Conservation (phyloP, 2,113 vertebrate species). For the Percina caprodes region DNA sequence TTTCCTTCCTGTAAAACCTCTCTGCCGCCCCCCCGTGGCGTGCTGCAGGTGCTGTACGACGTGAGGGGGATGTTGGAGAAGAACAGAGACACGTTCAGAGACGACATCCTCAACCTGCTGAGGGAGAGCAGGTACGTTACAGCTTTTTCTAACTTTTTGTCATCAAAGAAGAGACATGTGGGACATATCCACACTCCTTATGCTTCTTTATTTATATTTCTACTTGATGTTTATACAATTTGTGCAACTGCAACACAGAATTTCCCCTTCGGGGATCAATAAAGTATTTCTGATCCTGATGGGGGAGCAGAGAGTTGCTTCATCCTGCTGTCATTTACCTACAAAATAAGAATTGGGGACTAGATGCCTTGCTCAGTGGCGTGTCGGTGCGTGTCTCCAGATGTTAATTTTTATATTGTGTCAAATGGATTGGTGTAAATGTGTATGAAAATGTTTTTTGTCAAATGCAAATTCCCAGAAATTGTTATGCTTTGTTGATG, state of each 20-base stretch:
- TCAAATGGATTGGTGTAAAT: too few relatives aligned
- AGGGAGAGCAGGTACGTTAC: slow-evolving; percentile 92
- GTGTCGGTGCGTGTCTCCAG: neutral
- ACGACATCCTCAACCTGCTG: slow-evolving; percentile 94
- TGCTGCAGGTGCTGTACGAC: slow-evolving; percentile 93
- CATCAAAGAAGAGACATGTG: neutral
- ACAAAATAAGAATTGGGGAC: neutral
- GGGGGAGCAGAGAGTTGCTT: neutral
- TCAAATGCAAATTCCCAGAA: too few relatives aligned
- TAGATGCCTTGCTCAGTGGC: neutral
- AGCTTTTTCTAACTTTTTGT: neutral
- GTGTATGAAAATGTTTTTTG: too few relatives aligned
- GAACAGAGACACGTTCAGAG: slow-evolving; percentile 96
- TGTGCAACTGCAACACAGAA: too few relatives aligned
- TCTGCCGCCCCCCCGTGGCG: slow-evolving; percentile 59
- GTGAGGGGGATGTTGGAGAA: slow-evolving; percentile 96
- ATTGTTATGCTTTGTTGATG: too few relatives aligned
- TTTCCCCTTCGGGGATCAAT: too few relatives aligned
- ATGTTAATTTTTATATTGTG: too few relatives aligned
- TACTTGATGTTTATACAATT: too few relatives aligned
- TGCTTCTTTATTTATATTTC: too few relatives aligned
- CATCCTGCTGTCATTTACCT: neutral
- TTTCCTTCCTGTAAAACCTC: neutral
- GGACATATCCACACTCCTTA: too few relatives aligned
- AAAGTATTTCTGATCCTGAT: too few relatives aligned